Percentiles rank a stretch among this genome's conserved stretches.
Conservation (phyloP, 1,140 invertebrate genomes). For the Sitobion miscanthi region DNA sequence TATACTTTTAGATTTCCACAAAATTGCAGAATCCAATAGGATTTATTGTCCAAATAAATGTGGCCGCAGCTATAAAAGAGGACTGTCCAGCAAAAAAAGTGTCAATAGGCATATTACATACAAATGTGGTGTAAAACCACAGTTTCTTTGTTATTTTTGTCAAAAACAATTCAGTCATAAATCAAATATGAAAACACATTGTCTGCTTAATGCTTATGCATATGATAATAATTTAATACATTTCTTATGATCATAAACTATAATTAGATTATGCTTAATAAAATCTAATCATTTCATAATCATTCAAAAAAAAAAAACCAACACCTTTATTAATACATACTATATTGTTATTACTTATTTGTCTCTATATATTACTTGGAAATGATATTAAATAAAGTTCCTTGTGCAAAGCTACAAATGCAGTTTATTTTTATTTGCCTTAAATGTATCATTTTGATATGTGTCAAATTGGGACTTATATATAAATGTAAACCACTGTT, state of each 20-base stretch:
- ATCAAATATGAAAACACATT: constrained; percentile 60
- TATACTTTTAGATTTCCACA: not conserved
- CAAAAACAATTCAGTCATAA: constrained; percentile 67
- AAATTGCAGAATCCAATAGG: not conserved
- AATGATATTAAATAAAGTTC: not conserved
- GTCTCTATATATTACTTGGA: not conserved
- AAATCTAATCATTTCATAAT: not conserved
- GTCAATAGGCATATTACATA: constrained; percentile 56
- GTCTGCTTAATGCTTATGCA: constrained; percentile 62
- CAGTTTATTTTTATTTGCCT: not conserved
- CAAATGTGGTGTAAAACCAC: constrained; percentile 65
- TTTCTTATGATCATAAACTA: not conserved
- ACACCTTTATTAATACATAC: no score
- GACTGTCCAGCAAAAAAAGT: constrained; percentile 47
- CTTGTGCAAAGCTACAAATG: not conserved
- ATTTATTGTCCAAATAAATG: constrained; percentile 56
- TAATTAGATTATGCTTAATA: not conserved
- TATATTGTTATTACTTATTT: no score
- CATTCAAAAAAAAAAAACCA: no score
- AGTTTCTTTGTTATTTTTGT: constrained; percentile 67
- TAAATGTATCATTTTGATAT: not conserved
- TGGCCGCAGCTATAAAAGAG: constrained; percentile 59
- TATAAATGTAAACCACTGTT: not conserved
- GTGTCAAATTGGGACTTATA: not conserved
- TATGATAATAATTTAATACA: not conserved